Base-by-base conservation (phyloP, 2,888 invertebrate species). In the Leptinotarsa rubiginosa region DNA sequence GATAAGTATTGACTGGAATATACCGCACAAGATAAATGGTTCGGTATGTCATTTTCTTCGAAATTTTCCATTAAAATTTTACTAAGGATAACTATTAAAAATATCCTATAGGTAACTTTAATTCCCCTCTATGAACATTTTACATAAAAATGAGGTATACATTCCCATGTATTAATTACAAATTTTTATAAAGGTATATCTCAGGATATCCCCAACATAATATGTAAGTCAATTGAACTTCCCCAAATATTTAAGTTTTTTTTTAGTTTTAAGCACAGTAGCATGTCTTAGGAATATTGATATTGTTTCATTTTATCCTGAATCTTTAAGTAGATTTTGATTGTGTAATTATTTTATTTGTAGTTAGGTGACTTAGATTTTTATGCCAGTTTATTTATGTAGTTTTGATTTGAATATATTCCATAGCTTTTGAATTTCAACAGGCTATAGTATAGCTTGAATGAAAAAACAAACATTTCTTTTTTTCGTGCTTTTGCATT, bases 131-230 rank as follows among this genome's bases (percentile, higher is more conserved):
- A 15, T 59, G 25, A 59, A 59, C 59, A 41, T 70, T 47, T 50
- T 70, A 18, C 18, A 31, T 12, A 31, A 31, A n/a, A 50, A 31
- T 64, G 20, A 62, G 72, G 56, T 71, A 47, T 25, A 65, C 47
- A 54, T 67, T 70, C 68, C 59, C 59, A 67, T 49, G 62, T 74
- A 70, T 71, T 77, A 75, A 77, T 77, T 72, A 64, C 64, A 75
- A 73, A 73, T 78, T 78, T 77, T 78, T 74, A 73, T 74, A 75
- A 86, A 86, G 86, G 86, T 84, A 83, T 85, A 80, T 86, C 85
- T 82, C 85, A 86, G 86, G 87, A 87, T 85, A 86, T 85, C 82
- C 87, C 86, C 79, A 86, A 85, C 79, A 83, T 87, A 81, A 85
- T 85, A 83, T 87, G 87, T 87, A 88, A 88, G 88, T 87, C 81